Evolutionary conservation across 2,113 vertebrate species (phyloP).

Genomic region (Thermophis baileyi): DNA sequence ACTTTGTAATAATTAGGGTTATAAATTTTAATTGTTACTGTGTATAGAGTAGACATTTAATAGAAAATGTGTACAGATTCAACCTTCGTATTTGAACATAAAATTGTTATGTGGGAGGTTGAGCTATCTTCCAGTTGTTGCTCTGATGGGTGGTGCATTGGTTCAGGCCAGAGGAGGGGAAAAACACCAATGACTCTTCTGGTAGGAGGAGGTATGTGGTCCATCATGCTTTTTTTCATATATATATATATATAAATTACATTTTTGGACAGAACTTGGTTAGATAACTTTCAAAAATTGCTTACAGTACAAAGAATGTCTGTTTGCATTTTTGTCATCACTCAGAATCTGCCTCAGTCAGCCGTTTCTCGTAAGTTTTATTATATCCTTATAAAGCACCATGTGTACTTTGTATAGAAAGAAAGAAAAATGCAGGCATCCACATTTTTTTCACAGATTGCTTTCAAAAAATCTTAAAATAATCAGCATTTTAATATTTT

Average conservation of each 20-base stretch:
- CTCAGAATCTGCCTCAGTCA: not conserved
- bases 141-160: not conserved
- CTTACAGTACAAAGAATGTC: not conserved
- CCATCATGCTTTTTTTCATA: not conserved
- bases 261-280: not conserved
- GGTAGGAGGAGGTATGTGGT: not conserved
- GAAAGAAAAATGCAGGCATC: not conserved
- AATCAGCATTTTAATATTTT: not conserved
- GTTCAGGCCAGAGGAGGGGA: not conserved
- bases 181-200: not conserved
- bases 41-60: not conserved
- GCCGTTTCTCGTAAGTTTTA: not conserved
- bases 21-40: not conserved
- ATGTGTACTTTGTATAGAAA: not conserved
- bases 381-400: not conserved
- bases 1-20: not conserved
- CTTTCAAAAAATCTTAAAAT: not conserved
- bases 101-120: not conserved
- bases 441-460: constrained; percentile 6
- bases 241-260: not conserved
- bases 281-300: not conserved
- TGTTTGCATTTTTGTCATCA: not conserved
- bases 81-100: not conserved
- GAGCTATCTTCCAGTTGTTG: not conserved
- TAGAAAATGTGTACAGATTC: not conserved